phyloP scores from a whole-genome alignment of 2,113 vertebrate species.

The Rhinolophus sinicus region DNA sequence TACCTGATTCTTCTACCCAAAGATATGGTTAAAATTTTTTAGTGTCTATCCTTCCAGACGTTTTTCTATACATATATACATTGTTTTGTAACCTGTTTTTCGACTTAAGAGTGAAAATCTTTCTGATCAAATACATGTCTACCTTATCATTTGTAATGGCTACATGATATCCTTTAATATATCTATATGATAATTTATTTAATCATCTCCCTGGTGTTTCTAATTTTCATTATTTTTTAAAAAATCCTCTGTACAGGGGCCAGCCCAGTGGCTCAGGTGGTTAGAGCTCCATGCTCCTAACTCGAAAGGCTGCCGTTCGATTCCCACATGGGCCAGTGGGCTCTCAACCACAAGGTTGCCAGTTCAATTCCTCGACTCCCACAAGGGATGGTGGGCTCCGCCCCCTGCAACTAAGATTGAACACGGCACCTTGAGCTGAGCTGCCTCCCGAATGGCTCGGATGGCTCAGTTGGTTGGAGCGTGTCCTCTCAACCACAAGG shows the following conservation, averaged over 20 bases:
- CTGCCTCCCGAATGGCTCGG: too few relatives aligned
- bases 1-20: slow-evolving; percentile 22
- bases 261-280: too few relatives aligned
- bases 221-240: not conserved
- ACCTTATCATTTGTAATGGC: not conserved
- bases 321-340: too few relatives aligned
- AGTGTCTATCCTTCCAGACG: not conserved
- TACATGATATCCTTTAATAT: not conserved
- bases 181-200: not conserved
- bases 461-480: too few relatives aligned
- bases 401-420: too few relatives aligned
- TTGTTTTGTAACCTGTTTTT: slow-evolving; percentile 12
- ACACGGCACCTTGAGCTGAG: too few relatives aligned
- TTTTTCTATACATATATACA: not conserved
- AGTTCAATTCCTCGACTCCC: too few relatives aligned
- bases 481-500: too few relatives aligned
- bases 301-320: too few relatives aligned
- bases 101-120: not conserved
- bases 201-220: not conserved
- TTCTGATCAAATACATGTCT: not conserved
- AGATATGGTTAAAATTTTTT: not conserved
- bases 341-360: too few relatives aligned
- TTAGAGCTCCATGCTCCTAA: too few relatives aligned
- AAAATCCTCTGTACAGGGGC: not conserved
- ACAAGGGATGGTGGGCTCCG: too few relatives aligned